phyloP scores from a whole-genome alignment of 1,140 invertebrate genomes.

The Schlechtendalia chinensis region DNA sequence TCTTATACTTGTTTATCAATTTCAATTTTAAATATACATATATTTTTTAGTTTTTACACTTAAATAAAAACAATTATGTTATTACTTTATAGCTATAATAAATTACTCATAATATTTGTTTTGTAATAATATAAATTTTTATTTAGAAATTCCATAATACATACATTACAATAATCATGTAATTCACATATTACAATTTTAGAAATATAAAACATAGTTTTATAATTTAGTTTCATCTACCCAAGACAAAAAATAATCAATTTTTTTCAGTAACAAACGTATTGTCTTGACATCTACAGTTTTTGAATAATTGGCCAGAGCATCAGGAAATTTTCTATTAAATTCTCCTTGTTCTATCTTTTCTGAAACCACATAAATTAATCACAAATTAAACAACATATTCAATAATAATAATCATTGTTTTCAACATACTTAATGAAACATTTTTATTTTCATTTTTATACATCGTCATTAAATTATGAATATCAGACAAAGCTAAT shows the following conservation, averaged over 20 bases:
- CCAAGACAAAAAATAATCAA: constrained; percentile 70
- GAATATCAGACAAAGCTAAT: constrained; percentile 64
- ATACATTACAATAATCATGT: too few relatives aligned
- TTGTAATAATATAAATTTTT: too few relatives aligned
- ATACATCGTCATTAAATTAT: constrained; percentile 59
- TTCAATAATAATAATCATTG: constrained; percentile 50
- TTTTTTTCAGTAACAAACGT: constrained; percentile 63
- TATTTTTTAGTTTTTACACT: too few relatives aligned
- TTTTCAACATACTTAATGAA: constrained; percentile 37
- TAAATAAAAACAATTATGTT: too few relatives aligned
- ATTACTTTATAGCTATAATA: too few relatives aligned
- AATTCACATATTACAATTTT: too few relatives aligned
- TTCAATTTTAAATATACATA: too few relatives aligned
- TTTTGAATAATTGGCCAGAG: constrained; percentile 56
- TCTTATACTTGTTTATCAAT: too few relatives aligned
- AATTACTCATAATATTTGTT: too few relatives aligned
- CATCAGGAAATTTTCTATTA: constrained; percentile 61
- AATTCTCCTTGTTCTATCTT: constrained; percentile 57
- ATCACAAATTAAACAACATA: background rate
- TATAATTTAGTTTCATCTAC: constrained; percentile 28
- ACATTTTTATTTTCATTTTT: constrained; percentile 55
- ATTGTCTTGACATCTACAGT: constrained; percentile 61
- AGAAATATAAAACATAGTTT: background rate
- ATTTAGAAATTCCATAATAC: too few relatives aligned
- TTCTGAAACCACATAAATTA: constrained; percentile 32